Percentiles rank a stretch among this genome's conserved stretches.
These are phyloP conservation scores for Cabera pusaria DNA, from an alignment of 2,888 invertebrate species.

Conservation along the genomic window DNA sequence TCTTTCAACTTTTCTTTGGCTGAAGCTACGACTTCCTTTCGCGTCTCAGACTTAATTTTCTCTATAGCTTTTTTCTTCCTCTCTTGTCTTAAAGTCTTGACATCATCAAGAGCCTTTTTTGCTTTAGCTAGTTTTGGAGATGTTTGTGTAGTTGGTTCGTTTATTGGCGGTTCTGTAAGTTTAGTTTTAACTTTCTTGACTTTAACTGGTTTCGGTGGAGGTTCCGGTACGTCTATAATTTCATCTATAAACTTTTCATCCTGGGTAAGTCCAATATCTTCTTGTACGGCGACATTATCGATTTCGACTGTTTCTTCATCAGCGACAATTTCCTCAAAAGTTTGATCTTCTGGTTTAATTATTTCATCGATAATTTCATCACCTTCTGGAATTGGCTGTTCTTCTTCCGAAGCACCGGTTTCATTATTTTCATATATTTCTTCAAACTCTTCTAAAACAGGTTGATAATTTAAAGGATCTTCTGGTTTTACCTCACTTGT, in stretches of 20 bases:
- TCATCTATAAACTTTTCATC: conserved; percentile 17
- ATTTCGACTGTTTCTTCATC: conserved; percentile 22
- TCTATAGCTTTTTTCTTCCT: conserved; percentile 69
- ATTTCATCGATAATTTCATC: conserved; percentile 10
- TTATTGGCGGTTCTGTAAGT: conserved; percentile 15
- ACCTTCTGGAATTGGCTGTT: conserved; percentile 11
- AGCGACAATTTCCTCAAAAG: conserved; percentile 1
- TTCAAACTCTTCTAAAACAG: conserved; percentile 20
- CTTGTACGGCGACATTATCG: conserved; percentile 9
- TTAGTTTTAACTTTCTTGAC: conserved; percentile 44
- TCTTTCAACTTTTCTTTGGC: conserved; percentile 78
- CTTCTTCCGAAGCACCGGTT: conserved; percentile 21
- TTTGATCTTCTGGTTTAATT: conserved; percentile 16
- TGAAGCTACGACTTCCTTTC: conserved; percentile 73
- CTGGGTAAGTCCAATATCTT: conserved; percentile 6
- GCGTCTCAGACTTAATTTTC: conserved; percentile 75
- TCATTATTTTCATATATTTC: conserved; percentile 24
- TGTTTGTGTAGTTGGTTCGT: conserved; percentile 22
- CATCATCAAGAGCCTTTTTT: conserved; percentile 58
- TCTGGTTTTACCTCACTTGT: conserved; percentile 26
- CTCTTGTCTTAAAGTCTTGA: conserved; percentile 59
- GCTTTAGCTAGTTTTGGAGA: conserved; percentile 42
- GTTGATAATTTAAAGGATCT: conserved; percentile 19
- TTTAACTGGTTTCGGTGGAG: conserved; percentile 38
- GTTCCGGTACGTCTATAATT: conserved; percentile 16